A percentile compares a stretch with the other conserved stretches of the same genome.
These are phyloP conservation scores for Chiridota heheva DNA, from an alignment of 35 echinoderm and acorn worm species.

Conservation along the genomic window DNA sequence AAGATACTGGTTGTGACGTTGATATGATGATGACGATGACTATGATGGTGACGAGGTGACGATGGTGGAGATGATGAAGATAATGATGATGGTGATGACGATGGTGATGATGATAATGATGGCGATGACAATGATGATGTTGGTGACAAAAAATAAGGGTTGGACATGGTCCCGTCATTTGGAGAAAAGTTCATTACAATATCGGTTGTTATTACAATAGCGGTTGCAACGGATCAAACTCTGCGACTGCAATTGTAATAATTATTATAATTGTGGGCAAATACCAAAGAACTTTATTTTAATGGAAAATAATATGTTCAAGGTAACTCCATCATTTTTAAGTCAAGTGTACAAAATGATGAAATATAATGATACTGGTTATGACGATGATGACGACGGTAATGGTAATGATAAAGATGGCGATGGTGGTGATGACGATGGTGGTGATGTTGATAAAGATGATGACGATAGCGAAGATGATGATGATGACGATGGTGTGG, in stretches of 20 bases:
- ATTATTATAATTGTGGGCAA: too few species aligned
- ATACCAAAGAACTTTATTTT: too few species aligned
- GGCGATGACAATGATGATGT: background rate
- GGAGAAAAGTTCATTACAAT: too few species aligned
- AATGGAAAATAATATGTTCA: too few species aligned
- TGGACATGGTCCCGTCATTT: too few species aligned
- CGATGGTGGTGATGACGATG: slow-evolving; percentile 2
- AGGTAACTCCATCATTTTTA: too few species aligned
- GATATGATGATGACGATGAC: too few species aligned
- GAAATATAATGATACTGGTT: background rate
- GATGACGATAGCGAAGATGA: slow-evolving; percentile 9
- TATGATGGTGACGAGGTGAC: background rate
- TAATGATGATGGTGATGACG: background rate
- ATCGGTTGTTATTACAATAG: too few species aligned
- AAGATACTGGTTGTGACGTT: background rate
- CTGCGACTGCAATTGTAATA: too few species aligned
- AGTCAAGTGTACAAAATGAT: too few species aligned
- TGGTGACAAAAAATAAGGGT: too few species aligned
- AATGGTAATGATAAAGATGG: slow-evolving; percentile 11
- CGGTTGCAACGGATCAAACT: too few species aligned
- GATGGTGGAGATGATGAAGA: slow-evolving; percentile 7
- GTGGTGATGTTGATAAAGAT: slow-evolving; percentile 9
- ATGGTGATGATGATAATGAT: slow-evolving; percentile 10
- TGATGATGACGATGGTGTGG: slow-evolving; percentile 8
- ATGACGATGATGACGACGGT: background rate